Evolutionary conservation across 37 sponge, comb jelly and placozoan species (phyloP).

Genomic region (Beroe ovata): DNA sequence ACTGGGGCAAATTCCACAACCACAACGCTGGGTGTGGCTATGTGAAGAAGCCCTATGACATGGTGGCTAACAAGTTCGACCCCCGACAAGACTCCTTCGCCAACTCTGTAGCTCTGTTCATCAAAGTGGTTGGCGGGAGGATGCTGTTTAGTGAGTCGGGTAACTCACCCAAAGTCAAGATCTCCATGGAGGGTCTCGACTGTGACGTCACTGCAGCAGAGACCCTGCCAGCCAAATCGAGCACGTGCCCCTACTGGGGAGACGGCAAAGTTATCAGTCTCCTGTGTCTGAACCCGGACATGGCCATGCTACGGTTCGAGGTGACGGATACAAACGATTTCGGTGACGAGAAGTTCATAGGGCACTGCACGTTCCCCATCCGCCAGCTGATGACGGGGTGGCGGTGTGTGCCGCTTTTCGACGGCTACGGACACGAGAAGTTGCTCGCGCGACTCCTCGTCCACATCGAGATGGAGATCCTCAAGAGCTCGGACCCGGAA

Average conservation of each 20-base stretch:
- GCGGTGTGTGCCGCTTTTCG: constrained; percentile 37
- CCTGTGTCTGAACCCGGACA: constrained; percentile 78
- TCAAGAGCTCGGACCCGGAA: constrained; percentile 52
- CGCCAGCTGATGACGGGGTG: constrained; percentile 70
- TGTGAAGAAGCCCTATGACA: constrained; percentile 90
- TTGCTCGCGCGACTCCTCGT: constrained; percentile 7
- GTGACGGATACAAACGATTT: constrained; percentile 93
- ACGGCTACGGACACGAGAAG: constrained; percentile 49
- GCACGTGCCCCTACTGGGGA: constrained; percentile 44
- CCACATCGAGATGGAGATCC: constrained; percentile 39
- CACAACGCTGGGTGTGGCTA: constrained; percentile 92
- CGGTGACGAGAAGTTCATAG: constrained; percentile 93
- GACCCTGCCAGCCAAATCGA: constrained; percentile 33
- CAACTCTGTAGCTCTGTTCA: constrained; percentile 48
- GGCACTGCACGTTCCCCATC: constrained; percentile 89
- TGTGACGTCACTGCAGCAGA: constrained; percentile 9
- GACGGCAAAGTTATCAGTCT: constrained; percentile 9
- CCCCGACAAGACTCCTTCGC: constrained; percentile 69
- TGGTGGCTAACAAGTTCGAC: constrained; percentile 82
- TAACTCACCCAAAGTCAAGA: constrained; percentile 37
- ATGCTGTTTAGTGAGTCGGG: constrained; percentile 59
- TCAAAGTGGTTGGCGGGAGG: constrained; percentile 29
- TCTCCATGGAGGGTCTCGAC: constrained; percentile 35
- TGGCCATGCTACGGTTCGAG: constrained; percentile 85
- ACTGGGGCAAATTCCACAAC: constrained; percentile 88